A percentile compares a stretch with the other conserved stretches of the same genome.
Conservation (phyloP, 2,888 invertebrate species). For the Xestoiulus laeticollis region DNA sequence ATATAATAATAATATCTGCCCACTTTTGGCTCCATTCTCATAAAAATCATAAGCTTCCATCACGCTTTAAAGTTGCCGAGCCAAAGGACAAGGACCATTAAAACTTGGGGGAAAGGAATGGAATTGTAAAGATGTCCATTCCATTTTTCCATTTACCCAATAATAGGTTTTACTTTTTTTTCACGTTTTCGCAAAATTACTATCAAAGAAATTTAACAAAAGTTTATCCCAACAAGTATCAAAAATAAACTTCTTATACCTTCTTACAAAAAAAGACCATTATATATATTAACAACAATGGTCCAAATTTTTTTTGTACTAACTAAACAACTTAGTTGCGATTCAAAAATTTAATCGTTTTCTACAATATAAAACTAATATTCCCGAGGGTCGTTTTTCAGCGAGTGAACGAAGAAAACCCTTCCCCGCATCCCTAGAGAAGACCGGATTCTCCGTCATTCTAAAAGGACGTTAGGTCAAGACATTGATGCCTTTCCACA, state of each 20-base stretch:
- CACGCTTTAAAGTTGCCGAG: constrained; percentile 39
- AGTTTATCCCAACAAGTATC: constrained; percentile 71
- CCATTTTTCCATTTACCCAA: constrained; percentile 52
- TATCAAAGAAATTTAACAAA: constrained; percentile 61
- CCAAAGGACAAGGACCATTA: constrained; percentile 36
- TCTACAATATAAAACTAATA: constrained; percentile 54
- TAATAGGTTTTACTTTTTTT: constrained; percentile 47
- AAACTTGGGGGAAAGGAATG: constrained; percentile 7
- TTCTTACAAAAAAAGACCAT: constrained; percentile 63
- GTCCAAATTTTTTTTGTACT: constrained; percentile 58
- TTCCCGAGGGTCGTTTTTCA: constrained; percentile 47
- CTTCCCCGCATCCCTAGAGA: constrained; percentile 46
- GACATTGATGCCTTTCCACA: constrained; percentile 57
- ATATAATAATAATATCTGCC: constrained; percentile 36
- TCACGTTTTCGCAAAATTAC: constrained; percentile 55
- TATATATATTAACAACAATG: constrained; percentile 61
- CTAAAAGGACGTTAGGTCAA: constrained; percentile 45
- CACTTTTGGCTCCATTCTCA: constrained; percentile 40
- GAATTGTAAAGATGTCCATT: constrained; percentile 48
- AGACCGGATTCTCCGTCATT: constrained; percentile 41
- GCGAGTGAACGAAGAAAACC: constrained; percentile 24
- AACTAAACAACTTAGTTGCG: constrained; percentile 56
- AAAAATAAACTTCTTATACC: constrained; percentile 72
- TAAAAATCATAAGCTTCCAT: constrained; percentile 39
- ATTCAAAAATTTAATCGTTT: constrained; percentile 55